These are phyloP conservation scores for Heliornis fulica DNA, from an alignment of 2,113 vertebrate species.

Conservation along the genomic window DNA sequence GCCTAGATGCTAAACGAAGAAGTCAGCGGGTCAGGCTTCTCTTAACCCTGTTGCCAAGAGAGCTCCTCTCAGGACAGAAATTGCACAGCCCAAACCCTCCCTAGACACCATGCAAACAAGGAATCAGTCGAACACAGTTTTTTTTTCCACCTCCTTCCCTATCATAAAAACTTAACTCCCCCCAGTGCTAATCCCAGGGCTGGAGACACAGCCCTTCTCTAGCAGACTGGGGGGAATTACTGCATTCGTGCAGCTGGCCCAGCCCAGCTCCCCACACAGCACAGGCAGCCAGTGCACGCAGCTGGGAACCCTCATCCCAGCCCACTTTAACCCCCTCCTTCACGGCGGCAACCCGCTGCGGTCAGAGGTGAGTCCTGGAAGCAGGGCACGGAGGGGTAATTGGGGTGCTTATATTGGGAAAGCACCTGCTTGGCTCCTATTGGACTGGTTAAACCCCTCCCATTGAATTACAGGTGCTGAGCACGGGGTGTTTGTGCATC, in stretches of 20 bases:
- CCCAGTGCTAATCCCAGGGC: background rate
- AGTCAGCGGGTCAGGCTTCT: background rate
- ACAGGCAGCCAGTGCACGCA: background rate
- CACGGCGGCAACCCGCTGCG: fast-evolving
- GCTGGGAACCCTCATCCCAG: background rate
- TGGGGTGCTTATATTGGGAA: fast-evolving
- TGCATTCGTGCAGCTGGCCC: slow-evolving; percentile 2
- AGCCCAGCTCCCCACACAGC: background rate
- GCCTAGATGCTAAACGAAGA: background rate
- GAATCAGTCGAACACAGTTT: background rate
- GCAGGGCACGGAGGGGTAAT: fast-evolving
- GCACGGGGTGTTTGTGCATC: fast-evolving
- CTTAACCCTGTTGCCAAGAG: slow-evolving; percentile 23
- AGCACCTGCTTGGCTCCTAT: background rate
- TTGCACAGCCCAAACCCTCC: slow-evolving; percentile 3
- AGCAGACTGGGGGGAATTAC: background rate
- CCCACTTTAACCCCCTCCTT: background rate
- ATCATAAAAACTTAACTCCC: background rate
- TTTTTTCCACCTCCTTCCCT: background rate
- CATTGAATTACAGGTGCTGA: background rate
- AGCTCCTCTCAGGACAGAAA: slow-evolving; percentile 8
- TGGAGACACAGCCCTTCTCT: slow-evolving; percentile 3
- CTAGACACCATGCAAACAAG: background rate
- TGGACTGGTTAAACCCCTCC: background rate
- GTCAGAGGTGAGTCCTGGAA: background rate